Conservation (phyloP, 2,797 vertebrate species). For the Ctenochaetus hawaiiensis region DNA sequence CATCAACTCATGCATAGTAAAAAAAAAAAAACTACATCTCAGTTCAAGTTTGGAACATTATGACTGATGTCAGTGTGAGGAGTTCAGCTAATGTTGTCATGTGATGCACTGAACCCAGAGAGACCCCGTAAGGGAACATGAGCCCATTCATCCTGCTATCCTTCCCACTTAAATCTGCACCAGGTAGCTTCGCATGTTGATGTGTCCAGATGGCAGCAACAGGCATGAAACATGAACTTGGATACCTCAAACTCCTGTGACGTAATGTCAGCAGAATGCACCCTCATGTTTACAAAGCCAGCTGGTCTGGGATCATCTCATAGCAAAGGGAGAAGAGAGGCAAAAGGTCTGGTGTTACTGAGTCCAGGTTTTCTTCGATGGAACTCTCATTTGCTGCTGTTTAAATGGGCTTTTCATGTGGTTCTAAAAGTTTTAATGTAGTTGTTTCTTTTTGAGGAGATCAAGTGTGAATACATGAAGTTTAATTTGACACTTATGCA, state of each 20-base stretch:
- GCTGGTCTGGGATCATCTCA: conserved; percentile 51
- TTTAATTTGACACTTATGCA: not conserved
- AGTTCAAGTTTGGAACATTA: not conserved
- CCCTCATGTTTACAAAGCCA: conserved; percentile 21
- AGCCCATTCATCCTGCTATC: conserved; percentile 20
- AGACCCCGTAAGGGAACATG: not conserved
- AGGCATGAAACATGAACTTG: conserved; percentile 40
- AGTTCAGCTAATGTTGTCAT: conserved; percentile 32
- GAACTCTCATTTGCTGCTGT: not conserved
- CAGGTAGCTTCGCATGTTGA: conserved; percentile 10
- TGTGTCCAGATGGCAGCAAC: conserved; percentile 40
- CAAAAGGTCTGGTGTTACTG: conserved; percentile 15
- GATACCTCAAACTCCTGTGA: conserved; percentile 39
- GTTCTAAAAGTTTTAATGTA: not conserved
- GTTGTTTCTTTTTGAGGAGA: not conserved
- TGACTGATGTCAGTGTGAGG: conserved; percentile 26
- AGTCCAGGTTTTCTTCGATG: not conserved
- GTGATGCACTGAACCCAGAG: conserved; percentile 13
- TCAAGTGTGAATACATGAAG: not conserved
- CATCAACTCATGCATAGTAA: conserved; percentile 28
- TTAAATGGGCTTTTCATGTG: not conserved
- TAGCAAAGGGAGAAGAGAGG: conserved; percentile 7
- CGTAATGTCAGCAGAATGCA: conserved; percentile 53
- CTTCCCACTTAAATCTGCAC: conserved; percentile 39
- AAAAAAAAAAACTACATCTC: not conserved